Percentiles rank a stretch among this genome's conserved stretches.
These are phyloP conservation scores for Drosophila austrosaltans DNA, from an alignment of 2,888 invertebrate genomes.

Conservation along the genomic window DNA sequence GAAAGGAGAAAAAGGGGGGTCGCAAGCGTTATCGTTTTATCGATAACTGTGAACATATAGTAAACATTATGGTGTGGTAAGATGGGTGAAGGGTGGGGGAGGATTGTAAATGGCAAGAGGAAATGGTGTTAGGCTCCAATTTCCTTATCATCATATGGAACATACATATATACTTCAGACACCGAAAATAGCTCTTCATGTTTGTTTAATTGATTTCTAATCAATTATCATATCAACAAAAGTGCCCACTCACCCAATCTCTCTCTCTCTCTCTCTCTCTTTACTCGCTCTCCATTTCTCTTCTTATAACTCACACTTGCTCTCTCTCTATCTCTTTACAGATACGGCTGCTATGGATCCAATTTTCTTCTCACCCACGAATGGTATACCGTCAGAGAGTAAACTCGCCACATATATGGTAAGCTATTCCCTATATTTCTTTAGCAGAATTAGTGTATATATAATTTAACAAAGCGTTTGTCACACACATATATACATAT, in stretches of 20 bases:
- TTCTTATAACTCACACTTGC: not conserved
- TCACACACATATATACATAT: not conserved
- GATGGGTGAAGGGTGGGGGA: not conserved
- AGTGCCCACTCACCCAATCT: slow-evolving; percentile 5
- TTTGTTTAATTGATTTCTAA: slow-evolving; percentile 77
- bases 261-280: slow-evolving; percentile 20
- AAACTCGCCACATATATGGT: slow-evolving; percentile 94
- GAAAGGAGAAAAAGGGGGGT: not conserved
- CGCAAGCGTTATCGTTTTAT: slow-evolving; percentile 65
- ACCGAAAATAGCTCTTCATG: slow-evolving; percentile 47
- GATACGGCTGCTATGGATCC: slow-evolving; percentile 88
- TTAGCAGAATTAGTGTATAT: no score
- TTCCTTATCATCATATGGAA: slow-evolving; percentile 11
- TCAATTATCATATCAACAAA: slow-evolving; percentile 46
- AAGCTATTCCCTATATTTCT: slow-evolving; percentile 60
- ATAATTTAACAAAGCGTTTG: no score
- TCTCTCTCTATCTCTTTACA: slow-evolving; percentile 55
- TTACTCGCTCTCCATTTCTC: not conserved
- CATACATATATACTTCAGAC: not conserved
- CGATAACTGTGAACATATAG: slow-evolving; percentile 57
- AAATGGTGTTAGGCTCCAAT: slow-evolving; percentile 7
- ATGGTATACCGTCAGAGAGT: slow-evolving; percentile 92
- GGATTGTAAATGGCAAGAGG: not conserved
- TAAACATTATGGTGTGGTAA: slow-evolving; percentile 16
- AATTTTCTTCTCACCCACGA: slow-evolving; percentile 88